phyloP scores from a whole-genome alignment of 2,113 vertebrate species.

The Thunnus maccoyii region DNA sequence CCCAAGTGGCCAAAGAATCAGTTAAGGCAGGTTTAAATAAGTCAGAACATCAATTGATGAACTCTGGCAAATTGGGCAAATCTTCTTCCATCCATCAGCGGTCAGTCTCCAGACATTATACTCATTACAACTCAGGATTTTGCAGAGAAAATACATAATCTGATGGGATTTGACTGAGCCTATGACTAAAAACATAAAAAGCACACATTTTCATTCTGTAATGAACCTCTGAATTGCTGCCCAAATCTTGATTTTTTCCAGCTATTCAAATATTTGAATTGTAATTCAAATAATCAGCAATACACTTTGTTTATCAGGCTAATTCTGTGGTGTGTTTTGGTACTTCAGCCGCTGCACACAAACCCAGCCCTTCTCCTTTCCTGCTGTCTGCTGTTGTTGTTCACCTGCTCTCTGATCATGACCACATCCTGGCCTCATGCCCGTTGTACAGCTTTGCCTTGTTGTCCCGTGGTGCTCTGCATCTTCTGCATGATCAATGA shows the following conservation, averaged over 20 bases:
- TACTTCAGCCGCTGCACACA: too few relatives aligned
- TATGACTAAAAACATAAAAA: too few relatives aligned
- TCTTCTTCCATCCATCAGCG: too few relatives aligned
- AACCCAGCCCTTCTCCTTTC: background rate
- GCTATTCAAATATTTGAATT: background rate
- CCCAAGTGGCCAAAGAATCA: too few relatives aligned
- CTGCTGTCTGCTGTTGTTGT: conserved; percentile 1
- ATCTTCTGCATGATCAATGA: conserved; percentile 8
- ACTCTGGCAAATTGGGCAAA: too few relatives aligned
- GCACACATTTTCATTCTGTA: background rate
- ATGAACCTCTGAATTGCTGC: background rate
- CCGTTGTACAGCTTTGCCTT: conserved; percentile 3
- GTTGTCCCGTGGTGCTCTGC: background rate
- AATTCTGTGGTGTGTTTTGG: background rate
- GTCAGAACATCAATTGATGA: too few relatives aligned
- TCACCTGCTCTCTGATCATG: conserved; percentile 3
- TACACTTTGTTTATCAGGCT: background rate
- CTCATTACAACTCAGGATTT: too few relatives aligned
- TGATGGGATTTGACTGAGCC: too few relatives aligned
- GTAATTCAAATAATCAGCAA: background rate
- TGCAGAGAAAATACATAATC: too few relatives aligned
- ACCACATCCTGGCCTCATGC: conserved; percentile 6
- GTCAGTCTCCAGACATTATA: too few relatives aligned
- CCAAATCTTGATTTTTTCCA: background rate
- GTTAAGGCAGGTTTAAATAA: too few relatives aligned